Percentiles rank a stretch among this genome's conserved stretches.
These are phyloP conservation scores for Actinemys pallida DNA, from an alignment of 2,113 vertebrate genomes.

Conservation along the genomic window DNA sequence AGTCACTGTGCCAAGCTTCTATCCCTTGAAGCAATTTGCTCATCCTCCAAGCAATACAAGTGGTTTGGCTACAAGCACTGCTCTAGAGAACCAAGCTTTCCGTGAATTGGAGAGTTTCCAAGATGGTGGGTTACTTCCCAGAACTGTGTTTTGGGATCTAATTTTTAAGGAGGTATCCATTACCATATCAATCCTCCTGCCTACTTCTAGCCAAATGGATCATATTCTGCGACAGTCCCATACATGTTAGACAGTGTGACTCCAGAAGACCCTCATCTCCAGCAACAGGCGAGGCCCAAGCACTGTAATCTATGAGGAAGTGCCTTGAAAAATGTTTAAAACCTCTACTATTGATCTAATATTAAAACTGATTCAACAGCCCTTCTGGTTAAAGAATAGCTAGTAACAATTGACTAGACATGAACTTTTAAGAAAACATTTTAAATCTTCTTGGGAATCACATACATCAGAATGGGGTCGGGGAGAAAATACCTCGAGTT, in stretches of 20 bases:
- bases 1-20: neutral
- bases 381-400: neutral
- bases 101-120: neutral
- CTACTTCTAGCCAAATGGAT: neutral
- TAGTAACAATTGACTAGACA: neutral
- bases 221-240: neutral
- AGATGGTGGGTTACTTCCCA: neutral
- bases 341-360: neutral
- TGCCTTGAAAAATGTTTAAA: neutral
- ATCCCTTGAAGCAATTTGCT: neutral
- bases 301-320: neutral
- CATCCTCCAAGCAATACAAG: neutral
- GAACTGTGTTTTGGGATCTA: neutral
- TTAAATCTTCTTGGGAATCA: neutral
- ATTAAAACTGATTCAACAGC: neutral
- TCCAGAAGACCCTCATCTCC: neutral
- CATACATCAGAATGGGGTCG: neutral
- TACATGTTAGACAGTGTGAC: neutral
- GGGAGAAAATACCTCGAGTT: rapidly evolving
- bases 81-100: neutral
- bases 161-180: neutral
- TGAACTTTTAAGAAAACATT: neutral
- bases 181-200: neutral
- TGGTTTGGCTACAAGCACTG: neutral
- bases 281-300: neutral